A percentile compares a stretch with the other conserved stretches of the same genome.
phyloP scores from a whole-genome alignment of 37 sponge, comb jelly and placozoan genomes.

The Spongia lamella region DNA sequence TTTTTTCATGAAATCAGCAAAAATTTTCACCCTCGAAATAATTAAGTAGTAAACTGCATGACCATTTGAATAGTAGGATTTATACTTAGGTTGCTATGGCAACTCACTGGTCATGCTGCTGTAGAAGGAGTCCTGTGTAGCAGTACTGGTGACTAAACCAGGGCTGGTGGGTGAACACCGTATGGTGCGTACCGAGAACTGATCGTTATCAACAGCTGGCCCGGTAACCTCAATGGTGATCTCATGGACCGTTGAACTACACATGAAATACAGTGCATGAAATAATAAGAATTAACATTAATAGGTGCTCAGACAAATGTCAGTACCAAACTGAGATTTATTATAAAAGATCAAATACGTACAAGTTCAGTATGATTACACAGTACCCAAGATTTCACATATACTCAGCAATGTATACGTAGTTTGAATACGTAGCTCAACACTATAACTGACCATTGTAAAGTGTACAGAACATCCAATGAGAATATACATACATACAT shows the following conservation, averaged over 20 bases:
- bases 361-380: too few species aligned
- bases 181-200: conserved; percentile 63
- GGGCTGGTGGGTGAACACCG: conserved; percentile 71
- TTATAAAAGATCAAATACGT: too few species aligned
- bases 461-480: too few species aligned
- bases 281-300: neutral
- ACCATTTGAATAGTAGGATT: too few species aligned
- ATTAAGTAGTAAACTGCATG: too few species aligned
- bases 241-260: conserved; percentile 64
- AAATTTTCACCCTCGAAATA: too few species aligned
- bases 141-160: conserved; percentile 85
- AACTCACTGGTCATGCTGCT: conserved; percentile 73
- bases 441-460: too few species aligned
- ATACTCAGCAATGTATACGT: neutral
- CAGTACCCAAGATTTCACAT: neutral
- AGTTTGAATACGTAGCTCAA: neutral
- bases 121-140: conserved; percentile 84
- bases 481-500: too few species aligned
- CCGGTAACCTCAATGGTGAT: conserved; percentile 81
- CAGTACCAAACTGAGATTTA: too few species aligned
- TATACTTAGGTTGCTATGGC: too few species aligned
- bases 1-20: too few species aligned
- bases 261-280: neutral
- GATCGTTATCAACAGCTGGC: conserved; percentile 29
- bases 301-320: neutral